Evolutionary conservation across 2,888 invertebrate species (phyloP).

Genomic region (Phymatocera aterrima): DNA sequence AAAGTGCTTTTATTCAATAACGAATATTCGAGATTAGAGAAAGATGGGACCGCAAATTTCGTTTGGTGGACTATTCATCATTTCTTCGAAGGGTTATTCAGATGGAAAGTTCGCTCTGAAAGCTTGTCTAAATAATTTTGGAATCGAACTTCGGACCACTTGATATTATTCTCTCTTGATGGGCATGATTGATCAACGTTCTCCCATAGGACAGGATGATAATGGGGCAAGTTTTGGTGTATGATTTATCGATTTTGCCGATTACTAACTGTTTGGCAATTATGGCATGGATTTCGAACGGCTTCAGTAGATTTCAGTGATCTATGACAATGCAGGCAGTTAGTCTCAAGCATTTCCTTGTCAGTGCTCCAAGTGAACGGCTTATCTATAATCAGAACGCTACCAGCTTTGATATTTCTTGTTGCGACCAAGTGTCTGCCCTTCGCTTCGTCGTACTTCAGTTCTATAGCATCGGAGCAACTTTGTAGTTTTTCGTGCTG

Average conservation of each 20-base stretch:
- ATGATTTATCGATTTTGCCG: constrained; percentile 16
- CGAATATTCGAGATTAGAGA: too few species aligned
- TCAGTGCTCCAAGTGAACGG: constrained; percentile 69
- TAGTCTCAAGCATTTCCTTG: constrained; percentile 59
- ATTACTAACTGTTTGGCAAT: constrained; percentile 66
- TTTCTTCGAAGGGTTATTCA: too few species aligned
- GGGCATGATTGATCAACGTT: neutral
- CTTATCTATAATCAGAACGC: constrained; percentile 66
- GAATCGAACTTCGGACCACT: too few species aligned
- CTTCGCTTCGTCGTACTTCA: constrained; percentile 56
- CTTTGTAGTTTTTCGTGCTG: constrained; percentile 57
- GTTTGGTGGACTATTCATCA: too few species aligned
- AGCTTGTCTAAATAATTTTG: too few species aligned
- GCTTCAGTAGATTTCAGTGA: constrained; percentile 58
- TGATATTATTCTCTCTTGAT: too few species aligned
- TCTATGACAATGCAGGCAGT: constrained; percentile 68
- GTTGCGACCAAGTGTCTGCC: constrained; percentile 74
- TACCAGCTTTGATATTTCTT: constrained; percentile 71
- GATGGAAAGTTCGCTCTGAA: too few species aligned
- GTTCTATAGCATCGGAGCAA: constrained; percentile 65
- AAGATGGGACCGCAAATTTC: too few species aligned
- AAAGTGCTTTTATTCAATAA: too few species aligned
- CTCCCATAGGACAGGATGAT: neutral
- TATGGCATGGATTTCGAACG: constrained; percentile 64
- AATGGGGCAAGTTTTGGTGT: constrained; percentile 6